phyloP scores from a whole-genome alignment of 2,113 vertebrate species.

The Chaetura pelagica region DNA sequence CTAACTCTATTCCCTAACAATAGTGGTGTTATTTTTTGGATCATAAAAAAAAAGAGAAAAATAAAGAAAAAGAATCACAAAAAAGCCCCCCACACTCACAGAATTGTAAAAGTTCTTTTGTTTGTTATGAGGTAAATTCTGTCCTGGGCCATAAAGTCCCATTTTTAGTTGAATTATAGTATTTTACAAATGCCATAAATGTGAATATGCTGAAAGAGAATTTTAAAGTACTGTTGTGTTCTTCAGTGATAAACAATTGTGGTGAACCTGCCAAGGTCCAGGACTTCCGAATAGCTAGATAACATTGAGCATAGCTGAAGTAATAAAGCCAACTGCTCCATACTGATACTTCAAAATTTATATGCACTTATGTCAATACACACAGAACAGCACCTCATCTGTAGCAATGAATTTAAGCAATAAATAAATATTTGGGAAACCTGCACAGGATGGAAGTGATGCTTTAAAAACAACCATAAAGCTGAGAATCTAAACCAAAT shows the following conservation, averaged over 20 bases:
- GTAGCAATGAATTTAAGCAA: background rate
- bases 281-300: background rate
- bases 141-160: background rate
- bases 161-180: background rate
- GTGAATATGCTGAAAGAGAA: background rate
- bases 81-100: background rate
- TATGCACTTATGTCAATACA: constrained; percentile 4
- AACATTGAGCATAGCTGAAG: background rate
- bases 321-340: background rate
- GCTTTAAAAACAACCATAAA: background rate
- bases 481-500: background rate
- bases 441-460: background rate
- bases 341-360: constrained; percentile 13
- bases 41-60: background rate
- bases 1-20: background rate
- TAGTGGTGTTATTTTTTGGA: background rate
- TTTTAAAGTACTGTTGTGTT: background rate
- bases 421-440: background rate
- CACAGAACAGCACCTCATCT: background rate
- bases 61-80: background rate
- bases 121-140: background rate
- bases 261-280: background rate
- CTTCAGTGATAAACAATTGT: background rate
- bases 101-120: background rate
- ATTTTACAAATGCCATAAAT: background rate